Percentiles rank a stretch among this genome's conserved stretches.
phyloP scores from a whole-genome alignment of 2,113 vertebrate genomes.

The Pelmatolapia mariae region DNA sequence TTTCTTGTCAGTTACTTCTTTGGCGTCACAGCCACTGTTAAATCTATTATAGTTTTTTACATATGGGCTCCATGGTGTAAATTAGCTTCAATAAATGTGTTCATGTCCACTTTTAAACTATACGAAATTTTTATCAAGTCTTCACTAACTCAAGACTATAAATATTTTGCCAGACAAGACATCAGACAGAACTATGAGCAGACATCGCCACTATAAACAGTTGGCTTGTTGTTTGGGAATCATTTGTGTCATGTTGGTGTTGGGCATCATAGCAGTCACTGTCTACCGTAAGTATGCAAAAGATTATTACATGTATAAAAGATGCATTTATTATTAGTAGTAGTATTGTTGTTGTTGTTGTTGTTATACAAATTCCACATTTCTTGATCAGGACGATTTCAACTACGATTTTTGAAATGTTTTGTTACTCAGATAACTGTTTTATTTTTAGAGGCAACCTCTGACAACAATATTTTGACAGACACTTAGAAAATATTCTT shows the following conservation, averaged over 20 bases:
- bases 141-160: background rate
- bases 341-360: background rate
- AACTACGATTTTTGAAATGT: background rate
- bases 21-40: background rate
- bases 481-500: background rate
- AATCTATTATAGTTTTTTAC: background rate
- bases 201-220: accelerated
- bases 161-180: background rate
- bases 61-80: background rate
- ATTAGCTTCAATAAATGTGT: background rate
- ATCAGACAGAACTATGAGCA: background rate
- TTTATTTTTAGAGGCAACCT: background rate
- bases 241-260: background rate
- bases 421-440: background rate
- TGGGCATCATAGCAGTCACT: background rate
- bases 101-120: background rate
- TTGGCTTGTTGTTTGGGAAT: background rate
- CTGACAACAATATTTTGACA: background rate
- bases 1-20: background rate
- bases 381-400: background rate
- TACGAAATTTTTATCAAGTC: accelerated
- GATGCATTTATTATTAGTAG: accelerated
- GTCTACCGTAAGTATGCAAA: conserved; percentile 2
- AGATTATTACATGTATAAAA: background rate
- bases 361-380: background rate